Base-by-base conservation (phyloP, 2,888 invertebrate genomes). In the Tachina lurida region DNA sequence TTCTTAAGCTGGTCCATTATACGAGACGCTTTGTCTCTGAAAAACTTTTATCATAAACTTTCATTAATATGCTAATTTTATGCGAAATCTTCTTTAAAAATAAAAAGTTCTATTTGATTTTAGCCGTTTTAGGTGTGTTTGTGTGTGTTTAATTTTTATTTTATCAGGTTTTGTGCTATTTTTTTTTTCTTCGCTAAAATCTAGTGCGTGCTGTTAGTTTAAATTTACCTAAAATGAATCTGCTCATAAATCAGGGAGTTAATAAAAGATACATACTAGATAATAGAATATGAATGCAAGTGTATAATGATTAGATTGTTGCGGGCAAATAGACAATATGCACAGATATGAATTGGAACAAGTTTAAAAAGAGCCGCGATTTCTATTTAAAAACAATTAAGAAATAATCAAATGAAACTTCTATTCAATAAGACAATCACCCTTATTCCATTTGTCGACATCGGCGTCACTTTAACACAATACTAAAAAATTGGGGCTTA, bases 1-100 rank as follows among this genome's bases (percentile, higher is more conserved):
- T 56, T 77, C 68, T 56, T 77, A 31, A 43, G 68, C 67, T 81
- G 31, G 62, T 15, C 52, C n/a, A 56, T 62, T 65, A 47, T 47
- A 56, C 75, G 86, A 81, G 85, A 82, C 87, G 63, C 60, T 45
- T 77, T 85, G 85, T 87, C 87, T 86, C 71, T 71, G 22, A 39
- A 73, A 81, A 78, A 58, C 47, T 74, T 81, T 82, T 70, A 76
- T 49, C 58, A 81, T 71, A 49, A 77, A 49, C 62, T 65, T 89
- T 88, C 88, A 90, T 88, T 88, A 70, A 17, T 88, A 90, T 90
- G 89, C 89, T 91, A 90, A 90, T 90, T 87, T 87, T 89, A 88
- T 88, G 88, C 89, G 41, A 88, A 89, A 89, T 75, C 12, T 79
- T 54, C 15, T 65, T 75, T 52, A 10, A 62, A 8, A 10, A 15